Conservation (phyloP, 2,113 vertebrate species). For the Tragelaphus imberbis region DNA sequence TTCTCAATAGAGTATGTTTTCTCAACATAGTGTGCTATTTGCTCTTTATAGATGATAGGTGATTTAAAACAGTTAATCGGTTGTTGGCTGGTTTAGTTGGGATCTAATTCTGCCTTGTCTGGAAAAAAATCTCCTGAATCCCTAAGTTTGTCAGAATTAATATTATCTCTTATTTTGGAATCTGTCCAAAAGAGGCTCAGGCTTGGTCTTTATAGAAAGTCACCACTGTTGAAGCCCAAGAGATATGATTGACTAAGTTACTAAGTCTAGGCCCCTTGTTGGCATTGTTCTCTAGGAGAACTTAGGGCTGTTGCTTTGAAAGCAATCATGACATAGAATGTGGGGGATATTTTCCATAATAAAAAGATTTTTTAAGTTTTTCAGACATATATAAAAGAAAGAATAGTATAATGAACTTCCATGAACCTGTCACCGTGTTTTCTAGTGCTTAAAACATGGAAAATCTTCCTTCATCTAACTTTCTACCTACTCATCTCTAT, state of each 20-base stretch:
- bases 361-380: background rate
- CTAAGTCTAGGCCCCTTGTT: background rate
- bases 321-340: background rate
- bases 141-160: background rate
- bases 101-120: background rate
- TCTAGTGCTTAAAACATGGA: background rate
- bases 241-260: background rate
- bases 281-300: background rate
- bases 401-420: background rate
- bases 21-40: background rate
- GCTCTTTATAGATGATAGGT: background rate
- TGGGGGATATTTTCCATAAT: background rate
- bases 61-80: background rate
- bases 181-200: background rate
- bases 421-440: background rate
- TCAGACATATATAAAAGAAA: background rate
- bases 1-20: background rate
- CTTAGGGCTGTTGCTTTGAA: background rate
- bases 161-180: background rate
- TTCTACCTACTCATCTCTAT: background rate
- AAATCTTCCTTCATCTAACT: background rate
- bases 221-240: background rate
- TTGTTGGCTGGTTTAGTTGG: conserved; percentile 6
- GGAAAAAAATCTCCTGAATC: background rate
- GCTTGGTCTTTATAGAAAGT: background rate